phyloP scores from a whole-genome alignment of 1,140 invertebrate genomes.

The Drosophila yakuba region DNA sequence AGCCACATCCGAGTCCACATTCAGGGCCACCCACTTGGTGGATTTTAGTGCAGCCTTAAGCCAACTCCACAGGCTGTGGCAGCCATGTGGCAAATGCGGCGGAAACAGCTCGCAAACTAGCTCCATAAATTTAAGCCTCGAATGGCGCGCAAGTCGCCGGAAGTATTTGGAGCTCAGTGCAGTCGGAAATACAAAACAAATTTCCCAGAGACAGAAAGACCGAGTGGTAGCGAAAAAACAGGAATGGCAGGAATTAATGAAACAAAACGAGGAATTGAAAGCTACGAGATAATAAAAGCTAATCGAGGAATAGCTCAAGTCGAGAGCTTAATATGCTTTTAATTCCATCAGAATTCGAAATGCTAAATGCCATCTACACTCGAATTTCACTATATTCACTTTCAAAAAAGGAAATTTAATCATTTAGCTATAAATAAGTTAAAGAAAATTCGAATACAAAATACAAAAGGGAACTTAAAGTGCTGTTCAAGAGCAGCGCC shows the following conservation, averaged over 20 bases:
- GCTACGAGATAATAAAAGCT: constrained; percentile 11
- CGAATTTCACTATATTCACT: not conserved
- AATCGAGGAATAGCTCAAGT: not conserved
- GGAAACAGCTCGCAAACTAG: constrained; percentile 70
- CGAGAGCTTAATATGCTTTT: constrained; percentile 50
- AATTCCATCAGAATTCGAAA: not conserved
- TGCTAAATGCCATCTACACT: not conserved
- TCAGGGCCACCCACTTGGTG: not conserved
- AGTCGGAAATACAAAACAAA: constrained; percentile 77
- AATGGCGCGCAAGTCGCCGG: constrained; percentile 68
- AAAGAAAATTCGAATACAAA: too few relatives aligned
- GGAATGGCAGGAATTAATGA: constrained; percentile 52
- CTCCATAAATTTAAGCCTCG: constrained; percentile 64
- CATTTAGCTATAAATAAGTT: too few relatives aligned
- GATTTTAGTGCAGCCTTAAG: constrained; percentile 8
- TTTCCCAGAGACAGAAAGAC: constrained; percentile 44
- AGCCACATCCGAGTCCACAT: not conserved
- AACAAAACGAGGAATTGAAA: constrained; percentile 55
- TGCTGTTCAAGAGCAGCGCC: not conserved
- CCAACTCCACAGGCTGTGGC: constrained; percentile 18
- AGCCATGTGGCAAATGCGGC: constrained; percentile 65
- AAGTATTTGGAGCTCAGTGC: constrained; percentile 68
- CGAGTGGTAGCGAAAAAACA: constrained; percentile 4
- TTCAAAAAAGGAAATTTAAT: not conserved
- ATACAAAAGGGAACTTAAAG: not conserved